Evolutionary conservation across 2,888 invertebrate genomes (phyloP), one percentile per base, ranked within the genome.

Genomic region (Orchesella flavescens): DNA sequence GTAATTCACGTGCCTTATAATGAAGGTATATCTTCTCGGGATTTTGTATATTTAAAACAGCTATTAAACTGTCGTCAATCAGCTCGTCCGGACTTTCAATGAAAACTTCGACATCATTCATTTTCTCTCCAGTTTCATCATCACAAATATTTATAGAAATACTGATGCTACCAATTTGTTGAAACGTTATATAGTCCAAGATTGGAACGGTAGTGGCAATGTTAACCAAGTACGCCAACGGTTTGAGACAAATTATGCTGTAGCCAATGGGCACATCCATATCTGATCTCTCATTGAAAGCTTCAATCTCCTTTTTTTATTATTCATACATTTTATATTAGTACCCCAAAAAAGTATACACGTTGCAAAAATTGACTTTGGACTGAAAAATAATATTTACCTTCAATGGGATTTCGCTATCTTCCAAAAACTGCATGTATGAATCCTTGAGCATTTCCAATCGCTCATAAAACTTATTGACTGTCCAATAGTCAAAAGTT

Each of bases 211-310:
- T 12, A 46, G 74, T 77, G 19, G 65, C 75, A 44, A 84, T 72
- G 9, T 80, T 79, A 0, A 83, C 53, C 17, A 80, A 49, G 53
- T 86, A 83, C 2, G 77, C 79, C 23, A 84, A 69, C 10, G 84
- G 81, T 44, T 86, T 84, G 19, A 86, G 59, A n/a, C 34, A 71
- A 19, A 86, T 44, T 0, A 79, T 3, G 7, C 65, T 65, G 34
- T 83, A 76, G 7, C 86, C 86, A 15, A 86, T 76, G 2, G 71
- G 74, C n/a, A 86, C 57, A 21, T 84, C 84, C 12, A 49, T 10
- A 19, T 78, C 83, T 34, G 74, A 12, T 34, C 34, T 34, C 24
- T 84, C 74, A n/a, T 21, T 61, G 44, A 85, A 85, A 17, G 85
- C 80, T 43, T 83, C 80, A 19, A 77, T 44, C 65, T 76, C 76